Base-by-base conservation (phyloP, 2,113 vertebrate species). In the Blennius ocellaris region DNA sequence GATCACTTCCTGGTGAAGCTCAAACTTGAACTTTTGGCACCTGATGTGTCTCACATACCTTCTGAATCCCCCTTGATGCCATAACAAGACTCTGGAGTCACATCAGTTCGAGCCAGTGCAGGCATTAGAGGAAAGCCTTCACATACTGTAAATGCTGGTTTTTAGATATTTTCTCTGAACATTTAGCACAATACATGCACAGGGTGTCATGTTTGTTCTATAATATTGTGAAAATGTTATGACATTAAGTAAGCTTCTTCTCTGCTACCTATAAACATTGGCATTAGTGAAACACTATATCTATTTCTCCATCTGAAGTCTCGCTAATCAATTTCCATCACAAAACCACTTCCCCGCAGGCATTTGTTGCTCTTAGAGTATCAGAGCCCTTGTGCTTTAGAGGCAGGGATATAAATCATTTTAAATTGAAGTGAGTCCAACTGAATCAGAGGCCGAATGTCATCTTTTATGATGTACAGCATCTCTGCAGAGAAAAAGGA, bases 301-400 rank as follows among this genome's bases (percentile, higher is more conserved):
- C 48, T 53, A 66, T 63, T 69, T 74, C 17, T 52, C 40, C 53
- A 38, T 54, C 73, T 78, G 70, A 69, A 83, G 70, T 48, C 65
- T 43, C 43, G 3, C 66, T 60, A 61, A 83, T 85, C 82, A 73
- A 82, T 82, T 74, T 71, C 78, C 71, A 83, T 77, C 81, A 69
- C 70, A 40, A 51, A 53, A 50, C 51, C 21, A 16, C 53, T 68
- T 45, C 56, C 48, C 68, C 71, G 53, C 69, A 38, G 65, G 78
- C 52, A 0, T 78, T 57, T 61, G 51, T 70, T 76, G 60, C 73
- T 74, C 79, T 74, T 78, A 69, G 58, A 56, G 75, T 76, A 67
- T 71, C 55, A 50, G 45, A 59, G 65, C 53, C 2, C 55, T 58
- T 74, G 54, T 62, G 38, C 51, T 55, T 72, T 15, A 39, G 43